A percentile compares a stretch with the other conserved stretches of the same genome.
phyloP scores from a whole-genome alignment of 2,888 invertebrate genomes.

The Patella caerulea region DNA sequence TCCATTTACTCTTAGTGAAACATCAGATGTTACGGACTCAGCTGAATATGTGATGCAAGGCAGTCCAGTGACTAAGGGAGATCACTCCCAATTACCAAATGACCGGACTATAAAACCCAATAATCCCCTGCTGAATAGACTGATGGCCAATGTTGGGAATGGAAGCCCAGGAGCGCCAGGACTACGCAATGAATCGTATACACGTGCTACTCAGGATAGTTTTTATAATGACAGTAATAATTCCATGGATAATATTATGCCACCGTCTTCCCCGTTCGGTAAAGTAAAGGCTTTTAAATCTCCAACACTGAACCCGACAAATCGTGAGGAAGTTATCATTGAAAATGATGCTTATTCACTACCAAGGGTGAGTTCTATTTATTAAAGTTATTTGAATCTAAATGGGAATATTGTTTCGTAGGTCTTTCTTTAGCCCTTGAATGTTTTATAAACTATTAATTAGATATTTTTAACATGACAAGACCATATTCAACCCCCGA shows the following conservation, averaged over 20 bases:
- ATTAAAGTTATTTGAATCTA: neutral
- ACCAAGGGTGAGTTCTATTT: constrained; percentile 32
- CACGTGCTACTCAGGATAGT: constrained; percentile 78
- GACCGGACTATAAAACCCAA: constrained; percentile 39
- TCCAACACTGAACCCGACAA: constrained; percentile 42
- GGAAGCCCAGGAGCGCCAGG: constrained; percentile 17
- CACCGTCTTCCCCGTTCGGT: constrained; percentile 14
- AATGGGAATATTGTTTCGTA: no score
- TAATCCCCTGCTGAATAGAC: constrained; percentile 91
- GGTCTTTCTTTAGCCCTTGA: no score
- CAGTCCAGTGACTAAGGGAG: constrained; percentile 1
- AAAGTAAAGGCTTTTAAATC: constrained; percentile 30
- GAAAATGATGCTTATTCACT: constrained; percentile 73
- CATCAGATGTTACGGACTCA: neutral
- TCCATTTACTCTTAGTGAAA: constrained; percentile 43
- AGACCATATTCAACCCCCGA: no score
- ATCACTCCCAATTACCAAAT: constrained; percentile 19
- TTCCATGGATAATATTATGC: neutral
- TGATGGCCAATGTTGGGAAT: constrained; percentile 66
- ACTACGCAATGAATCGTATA: constrained; percentile 92
- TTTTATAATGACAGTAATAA: constrained; percentile 31
- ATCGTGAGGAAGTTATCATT: constrained; percentile 72
- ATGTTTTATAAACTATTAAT: no score
- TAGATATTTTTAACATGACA: no score
- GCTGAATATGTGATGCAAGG: constrained; percentile 11